Base-by-base conservation (phyloP, 30 jellyfish, hydroid and myxozoan species). In the Sanderia malayensis region DNA sequence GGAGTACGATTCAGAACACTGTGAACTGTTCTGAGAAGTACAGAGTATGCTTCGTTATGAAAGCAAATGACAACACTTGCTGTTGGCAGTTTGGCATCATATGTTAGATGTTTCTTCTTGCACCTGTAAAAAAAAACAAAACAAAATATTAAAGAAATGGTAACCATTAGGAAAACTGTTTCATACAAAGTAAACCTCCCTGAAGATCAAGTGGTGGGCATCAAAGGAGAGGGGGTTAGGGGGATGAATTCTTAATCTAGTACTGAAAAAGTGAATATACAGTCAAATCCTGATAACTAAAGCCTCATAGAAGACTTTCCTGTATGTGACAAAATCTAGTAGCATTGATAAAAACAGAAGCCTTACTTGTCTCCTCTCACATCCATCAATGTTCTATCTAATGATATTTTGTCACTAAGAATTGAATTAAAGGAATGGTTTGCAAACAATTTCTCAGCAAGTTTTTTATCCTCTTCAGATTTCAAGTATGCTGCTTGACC, bases 21-120 rank as follows among this genome's bases (percentile, higher is more conserved):
- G 80, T 90, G 98, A 17, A 79, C 92, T 8, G 98, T 90, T 21
- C 98, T 70, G 55, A 90, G 80, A 30, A 90, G 33, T 17, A 90
- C 98, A 44, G 96, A 84, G 30, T 41, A 53, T 0, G 98, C 98
- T 61, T 90, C 98, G 74, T 90, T 90, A 63, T 90, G 98, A 70
- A 90, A 90, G 86, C 98, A 90, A 59, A 90, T 90, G 31, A 90
- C 95, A 31, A 90, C 83, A 44, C 98, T 90, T 0, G 98, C 98
- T 22, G 98, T 90, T 3, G 96, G 96, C 31, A 90, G 89, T 59
- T 72, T 84, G 31, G 46, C 64, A 17, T 95, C 96, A 73, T 90
- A 90, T 10, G 87, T 61, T 62, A 49, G 52, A 66, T 90, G 98
- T 52, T 67, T 83, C 19, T 59, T 73, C 59, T 45, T 53, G 83